These are phyloP conservation scores for Lepidurus couesii DNA, from an alignment of 1,140 invertebrate genomes.

Conservation along the genomic window DNA sequence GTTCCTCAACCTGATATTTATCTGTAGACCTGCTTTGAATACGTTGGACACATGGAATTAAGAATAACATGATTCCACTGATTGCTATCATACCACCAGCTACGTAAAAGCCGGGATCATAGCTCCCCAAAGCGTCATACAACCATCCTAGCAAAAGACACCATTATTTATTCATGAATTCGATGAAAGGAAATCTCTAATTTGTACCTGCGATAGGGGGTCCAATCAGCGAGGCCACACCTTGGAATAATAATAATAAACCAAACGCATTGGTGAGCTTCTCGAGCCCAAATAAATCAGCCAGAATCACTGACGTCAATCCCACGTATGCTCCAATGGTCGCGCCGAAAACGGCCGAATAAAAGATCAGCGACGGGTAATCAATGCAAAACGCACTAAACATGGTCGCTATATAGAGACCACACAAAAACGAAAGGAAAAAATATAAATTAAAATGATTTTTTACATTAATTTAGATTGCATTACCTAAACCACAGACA, in stretches of 20 bases:
- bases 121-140: slow-evolving; percentile 68
- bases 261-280: slow-evolving; percentile 88
- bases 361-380: slow-evolving; percentile 65
- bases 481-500: slow-evolving; percentile 70
- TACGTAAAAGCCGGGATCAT: slow-evolving; percentile 74
- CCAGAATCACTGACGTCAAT: slow-evolving; percentile 81
- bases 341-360: slow-evolving; percentile 74
- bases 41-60: slow-evolving; percentile 68
- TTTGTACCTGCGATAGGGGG: slow-evolving; percentile 75
- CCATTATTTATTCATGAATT: not conserved
- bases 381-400: slow-evolving; percentile 64
- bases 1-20: not conserved
- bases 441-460: slow-evolving; percentile 42
- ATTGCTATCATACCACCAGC: slow-evolving; percentile 73
- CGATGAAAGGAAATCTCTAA: slow-evolving; percentile 23
- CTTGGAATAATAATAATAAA: slow-evolving; percentile 83
- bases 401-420: slow-evolving; percentile 67
- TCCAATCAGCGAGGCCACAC: slow-evolving; percentile 79
- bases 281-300: slow-evolving; percentile 78
- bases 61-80: slow-evolving; percentile 82
- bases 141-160: slow-evolving; percentile 62
- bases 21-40: slow-evolving; percentile 35
- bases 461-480: slow-evolving; percentile 37
- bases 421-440: slow-evolving; percentile 38
- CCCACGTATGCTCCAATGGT: slow-evolving; percentile 89